Base-by-base conservation (phyloP, 2,113 vertebrate species). In the Alligator mississippiensis region DNA sequence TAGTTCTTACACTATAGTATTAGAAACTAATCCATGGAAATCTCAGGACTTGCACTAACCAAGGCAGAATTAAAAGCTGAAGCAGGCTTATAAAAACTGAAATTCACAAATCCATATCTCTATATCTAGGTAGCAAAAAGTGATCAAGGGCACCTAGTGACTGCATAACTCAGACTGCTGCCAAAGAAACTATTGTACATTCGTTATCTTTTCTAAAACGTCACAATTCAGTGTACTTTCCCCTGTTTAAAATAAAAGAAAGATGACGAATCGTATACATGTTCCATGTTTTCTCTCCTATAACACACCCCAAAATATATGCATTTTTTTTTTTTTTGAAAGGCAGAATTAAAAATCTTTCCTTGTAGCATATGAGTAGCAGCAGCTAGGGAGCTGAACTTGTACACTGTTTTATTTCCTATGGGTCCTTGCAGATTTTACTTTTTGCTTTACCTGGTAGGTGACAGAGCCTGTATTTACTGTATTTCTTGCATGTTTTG, bases 101-200 rank as follows among this genome's bases (percentile, higher is more conserved):
- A 60, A 82, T 75, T 34, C 92, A 85, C 78, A 77, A 91, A 86
- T 90, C 93, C 30, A 92, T 17, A 6, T 88, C 80, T 84, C 54
- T 58, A 4, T 88, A 54, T 70, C 68, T 77, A 75, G 12, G 80
- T 47, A 93, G 93, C 87, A 88, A 82, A 87, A 89, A 72, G 15
- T 1, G 38, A 47, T 47, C 47, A 47, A 82, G 61, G 16, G 24
- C 75, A 14, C 1, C 60, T 79, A 79, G 77, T 80, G 85, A 84
- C 89, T 92, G 88, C n/a, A 59, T 90, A 94, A 92, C 62, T 55
- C 14, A 28, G 27, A 89, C 77, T 58, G 14, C 70, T 86, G 76
- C 80, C 91, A 86, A 85, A 90, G 70, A 25, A 75, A 62, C 89
- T 75, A 59, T 72, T 62, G 59, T 55, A 74, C 47, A 11, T 14